These are phyloP conservation scores for Melanotaenia boesemani DNA, from an alignment of 2,797 vertebrate species.

Conservation along the genomic window DNA sequence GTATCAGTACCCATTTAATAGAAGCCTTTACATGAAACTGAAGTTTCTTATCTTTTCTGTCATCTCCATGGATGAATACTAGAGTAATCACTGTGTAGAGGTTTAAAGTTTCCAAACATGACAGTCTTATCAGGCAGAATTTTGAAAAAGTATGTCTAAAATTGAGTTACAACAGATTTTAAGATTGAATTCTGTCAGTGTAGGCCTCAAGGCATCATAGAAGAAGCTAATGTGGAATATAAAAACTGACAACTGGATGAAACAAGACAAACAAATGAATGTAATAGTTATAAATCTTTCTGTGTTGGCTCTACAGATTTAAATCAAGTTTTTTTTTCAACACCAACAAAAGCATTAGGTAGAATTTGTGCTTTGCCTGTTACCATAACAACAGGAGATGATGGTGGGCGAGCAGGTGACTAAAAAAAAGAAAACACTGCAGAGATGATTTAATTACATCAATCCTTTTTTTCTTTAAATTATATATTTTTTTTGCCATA, in stretches of 20 bases:
- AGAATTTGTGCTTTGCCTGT: conserved; percentile 26
- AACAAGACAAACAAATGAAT: neutral
- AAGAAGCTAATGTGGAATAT: neutral
- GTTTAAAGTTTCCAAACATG: too few species aligned
- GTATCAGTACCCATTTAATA: too few species aligned
- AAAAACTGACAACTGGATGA: neutral
- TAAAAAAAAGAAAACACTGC: neutral
- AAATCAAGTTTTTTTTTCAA: neutral
- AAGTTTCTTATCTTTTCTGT: too few species aligned
- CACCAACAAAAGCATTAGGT: conserved; percentile 7
- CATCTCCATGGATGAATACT: too few species aligned
- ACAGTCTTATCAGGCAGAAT: too few species aligned
- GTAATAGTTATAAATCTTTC: neutral
- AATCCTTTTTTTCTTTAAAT: neutral
- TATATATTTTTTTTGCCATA: neutral
- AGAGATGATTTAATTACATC: neutral
- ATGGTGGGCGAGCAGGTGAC: conserved; percentile 33
- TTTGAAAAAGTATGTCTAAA: too few species aligned
- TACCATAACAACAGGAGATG: conserved; percentile 49
- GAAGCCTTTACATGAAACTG: too few species aligned
- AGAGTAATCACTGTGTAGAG: too few species aligned
- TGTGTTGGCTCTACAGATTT: neutral
- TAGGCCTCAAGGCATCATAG: too few species aligned
- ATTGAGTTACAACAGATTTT: too few species aligned
- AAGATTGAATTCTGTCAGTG: too few species aligned